Percentiles rank a stretch among this genome's conserved stretches.
These are phyloP conservation scores for Lysandra bellargus DNA, from an alignment of 2,888 invertebrate species.

Conservation along the genomic window DNA sequence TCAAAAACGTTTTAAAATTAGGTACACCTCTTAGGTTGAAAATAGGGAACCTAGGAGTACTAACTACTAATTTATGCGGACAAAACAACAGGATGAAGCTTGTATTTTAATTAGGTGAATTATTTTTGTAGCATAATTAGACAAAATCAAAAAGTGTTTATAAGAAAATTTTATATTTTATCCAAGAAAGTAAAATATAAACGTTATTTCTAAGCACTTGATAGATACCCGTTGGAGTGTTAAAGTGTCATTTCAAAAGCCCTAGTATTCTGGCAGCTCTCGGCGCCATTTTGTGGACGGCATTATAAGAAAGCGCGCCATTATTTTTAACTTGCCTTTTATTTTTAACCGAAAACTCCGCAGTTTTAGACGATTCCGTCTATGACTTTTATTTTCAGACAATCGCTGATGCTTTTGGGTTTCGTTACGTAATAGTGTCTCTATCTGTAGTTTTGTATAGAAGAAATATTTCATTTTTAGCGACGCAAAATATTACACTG, in stretches of 20 bases:
- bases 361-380: slow-evolving; percentile 35
- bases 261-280: slow-evolving; percentile 33
- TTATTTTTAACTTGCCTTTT: slow-evolving; percentile 37
- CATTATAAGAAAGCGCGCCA: slow-evolving; percentile 35
- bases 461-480: background rate
- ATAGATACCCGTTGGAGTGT: slow-evolving; percentile 31
- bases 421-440: background rate
- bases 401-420: background rate
- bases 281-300: slow-evolving; percentile 33
- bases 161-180: too few species aligned
- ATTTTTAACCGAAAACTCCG: slow-evolving; percentile 37
- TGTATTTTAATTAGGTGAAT: too few species aligned
- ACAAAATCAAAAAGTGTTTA: too few species aligned
- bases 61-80: too few species aligned
- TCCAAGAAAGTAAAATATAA: background rate
- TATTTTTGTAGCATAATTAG: too few species aligned
- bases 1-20: too few species aligned
- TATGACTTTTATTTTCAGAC: slow-evolving; percentile 12
- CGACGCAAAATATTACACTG: background rate
- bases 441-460: background rate
- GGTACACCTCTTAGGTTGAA: too few species aligned
- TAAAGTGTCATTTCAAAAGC: slow-evolving; percentile 34
- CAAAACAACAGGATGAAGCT: too few species aligned
- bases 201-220: background rate
- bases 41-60: too few species aligned